These are phyloP conservation scores for Sturnus vulgaris DNA, from an alignment of 2,113 vertebrate genomes.

Conservation along the genomic window DNA sequence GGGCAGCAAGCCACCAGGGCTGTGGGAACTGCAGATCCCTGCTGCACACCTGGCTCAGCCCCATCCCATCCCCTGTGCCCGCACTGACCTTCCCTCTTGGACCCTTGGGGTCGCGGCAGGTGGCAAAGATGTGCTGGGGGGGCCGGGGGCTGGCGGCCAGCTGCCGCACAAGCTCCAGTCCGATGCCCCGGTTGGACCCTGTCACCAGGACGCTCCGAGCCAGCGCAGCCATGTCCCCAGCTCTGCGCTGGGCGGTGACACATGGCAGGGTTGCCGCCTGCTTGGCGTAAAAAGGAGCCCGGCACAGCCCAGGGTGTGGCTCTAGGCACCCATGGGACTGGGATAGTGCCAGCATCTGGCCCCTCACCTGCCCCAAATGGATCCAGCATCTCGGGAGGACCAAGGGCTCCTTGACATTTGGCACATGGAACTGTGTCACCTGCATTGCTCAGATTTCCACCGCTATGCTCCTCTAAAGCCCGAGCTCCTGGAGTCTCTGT, in stretches of 20 bases:
- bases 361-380: not conserved
- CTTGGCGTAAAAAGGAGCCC: not conserved
- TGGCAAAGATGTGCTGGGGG: constrained; percentile 56
- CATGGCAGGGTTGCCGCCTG: not conserved
- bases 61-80: not conserved
- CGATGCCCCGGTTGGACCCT: constrained; percentile 45
- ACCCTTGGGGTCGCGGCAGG: constrained; percentile 31
- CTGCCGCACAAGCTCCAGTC: constrained; percentile 57
- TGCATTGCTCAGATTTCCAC: not conserved
- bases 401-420: not conserved
- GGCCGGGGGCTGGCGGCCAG: not conserved
- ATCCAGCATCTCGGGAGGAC: not conserved
- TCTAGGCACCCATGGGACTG: not conserved
- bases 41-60: fast-evolving
- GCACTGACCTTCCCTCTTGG: constrained; percentile 2
- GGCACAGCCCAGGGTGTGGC: constrained; percentile 25
- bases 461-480: not conserved
- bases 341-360: not conserved
- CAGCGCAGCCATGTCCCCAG: not conserved
- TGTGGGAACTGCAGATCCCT: fast-evolving
- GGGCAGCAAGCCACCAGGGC: not conserved
- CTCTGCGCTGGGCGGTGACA: not conserved
- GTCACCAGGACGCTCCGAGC: constrained; percentile 43
- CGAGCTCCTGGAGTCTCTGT: not conserved
- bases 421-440: not conserved